Evolutionary conservation across 2,888 invertebrate species (phyloP), one percentile per base, ranked within the genome.

Genomic region (Escarpia spicata): DNA sequence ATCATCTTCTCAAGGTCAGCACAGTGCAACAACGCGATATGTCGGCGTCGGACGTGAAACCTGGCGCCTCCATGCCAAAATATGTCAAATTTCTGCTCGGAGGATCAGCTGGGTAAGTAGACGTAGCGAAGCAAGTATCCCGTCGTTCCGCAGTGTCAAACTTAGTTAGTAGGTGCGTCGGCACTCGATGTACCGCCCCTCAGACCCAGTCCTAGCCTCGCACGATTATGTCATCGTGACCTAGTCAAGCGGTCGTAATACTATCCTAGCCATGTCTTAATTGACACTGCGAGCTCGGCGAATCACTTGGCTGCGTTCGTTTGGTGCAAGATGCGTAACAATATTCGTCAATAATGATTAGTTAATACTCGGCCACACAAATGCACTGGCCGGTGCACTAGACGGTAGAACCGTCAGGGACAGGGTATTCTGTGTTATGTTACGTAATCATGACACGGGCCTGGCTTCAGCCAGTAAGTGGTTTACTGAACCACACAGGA

Each of bases 61-160:
- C 75, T 15, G 75, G 19, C 19, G 75, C 75, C 26, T 26, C 75
- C 75, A 97, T 98, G 94, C 98, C 98, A 37, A 98, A 98, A 96
- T 97, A 97, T 93, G 96, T 98, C 93, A 98, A 98, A 97, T 98
- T 98, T 96, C 96, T 98, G 2, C 98, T 98, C 95, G 98, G 98
- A 94, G 98, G 98, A 95, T 96, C 97, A 94, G 97, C 98, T 93
- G 98, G 98, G 98, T 98, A 97, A 97, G 97, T 96, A 26, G 75
- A 6, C 15, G 75, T n/a, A 26, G 4, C 52, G 52, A 52, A 0
- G 52, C 52, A 52, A 3, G 37, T 52, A 9, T 12, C 52, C 1
- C 2, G 52, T 1, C 52, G 0, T 12, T 52, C 52, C 52, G 52
- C 37, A 37, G 37, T 37, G 37, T 37, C 37, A 37, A 37, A 37